Evolutionary conservation across 2,797 vertebrate species (phyloP).

Genomic region (Naso thynnoides): DNA sequence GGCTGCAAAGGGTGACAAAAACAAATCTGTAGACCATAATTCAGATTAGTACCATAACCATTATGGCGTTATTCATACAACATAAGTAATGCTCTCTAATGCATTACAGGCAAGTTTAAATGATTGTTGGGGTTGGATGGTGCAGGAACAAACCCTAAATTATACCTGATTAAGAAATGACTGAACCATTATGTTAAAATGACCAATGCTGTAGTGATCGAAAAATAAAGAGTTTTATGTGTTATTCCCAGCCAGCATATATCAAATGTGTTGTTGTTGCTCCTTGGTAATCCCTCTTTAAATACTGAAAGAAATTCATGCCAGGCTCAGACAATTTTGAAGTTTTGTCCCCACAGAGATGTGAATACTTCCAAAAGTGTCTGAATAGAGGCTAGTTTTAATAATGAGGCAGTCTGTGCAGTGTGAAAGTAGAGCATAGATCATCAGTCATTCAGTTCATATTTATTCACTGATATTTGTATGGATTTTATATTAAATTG

Average conservation of each 20-base stretch:
- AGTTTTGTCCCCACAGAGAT: conserved; percentile 6
- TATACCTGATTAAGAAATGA: conserved; percentile 1
- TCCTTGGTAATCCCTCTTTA: conserved; percentile 8
- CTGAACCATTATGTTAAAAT: conserved; percentile 3
- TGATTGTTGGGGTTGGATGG: background rate
- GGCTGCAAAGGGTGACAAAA: background rate
- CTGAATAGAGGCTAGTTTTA: background rate
- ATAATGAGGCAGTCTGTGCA: background rate
- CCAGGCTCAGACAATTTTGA: background rate
- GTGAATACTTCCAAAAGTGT: conserved; percentile 8
- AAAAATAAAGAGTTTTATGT: background rate
- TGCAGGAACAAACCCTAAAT: conserved; percentile 14
- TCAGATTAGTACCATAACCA: background rate
- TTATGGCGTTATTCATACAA: background rate
- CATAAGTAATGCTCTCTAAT: background rate
- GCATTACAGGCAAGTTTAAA: background rate
- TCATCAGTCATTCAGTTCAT: conserved; percentile 5
- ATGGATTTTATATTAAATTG: background rate
- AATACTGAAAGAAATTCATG: conserved; percentile 44
- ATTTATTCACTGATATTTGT: conserved; percentile 1
- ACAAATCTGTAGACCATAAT: background rate
- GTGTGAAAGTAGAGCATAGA: conserved; percentile 1
- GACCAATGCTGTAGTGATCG: conserved; percentile 1
- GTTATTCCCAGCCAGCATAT: background rate
- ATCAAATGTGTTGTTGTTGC: conserved; percentile 7